Percentiles rank a stretch among this genome's conserved stretches.
Conservation (phyloP, 2,113 vertebrate species). For the Nycticorax nycticorax region DNA sequence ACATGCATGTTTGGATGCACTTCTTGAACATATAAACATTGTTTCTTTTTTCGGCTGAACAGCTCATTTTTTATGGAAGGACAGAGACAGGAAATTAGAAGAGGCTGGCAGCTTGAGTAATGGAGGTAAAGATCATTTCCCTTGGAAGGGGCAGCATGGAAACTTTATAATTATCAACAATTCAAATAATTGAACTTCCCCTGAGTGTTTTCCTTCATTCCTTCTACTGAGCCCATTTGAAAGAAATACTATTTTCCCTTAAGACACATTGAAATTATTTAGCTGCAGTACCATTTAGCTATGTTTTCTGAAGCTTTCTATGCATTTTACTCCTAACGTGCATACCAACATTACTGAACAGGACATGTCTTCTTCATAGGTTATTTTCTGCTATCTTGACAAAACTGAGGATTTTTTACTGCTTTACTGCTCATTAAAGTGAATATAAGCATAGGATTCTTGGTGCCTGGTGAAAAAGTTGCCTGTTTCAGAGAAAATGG, state of each 20-base stretch:
- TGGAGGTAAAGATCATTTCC: not conserved
- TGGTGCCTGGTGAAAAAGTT: fast-evolving
- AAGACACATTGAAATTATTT: not conserved
- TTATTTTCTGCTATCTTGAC: not conserved
- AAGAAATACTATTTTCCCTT: not conserved
- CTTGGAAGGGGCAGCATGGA: not conserved
- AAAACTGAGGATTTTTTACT: fast-evolving
- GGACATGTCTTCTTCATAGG: not conserved
- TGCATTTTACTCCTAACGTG: not conserved
- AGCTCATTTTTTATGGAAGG: not conserved
- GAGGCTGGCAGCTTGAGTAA: not conserved
- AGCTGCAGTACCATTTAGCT: not conserved
- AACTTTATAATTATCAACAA: not conserved
- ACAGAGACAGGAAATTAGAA: not conserved
- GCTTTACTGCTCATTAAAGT: not conserved
- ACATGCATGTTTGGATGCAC: not conserved
- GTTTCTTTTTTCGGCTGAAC: not conserved
- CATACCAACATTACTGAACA: not conserved
- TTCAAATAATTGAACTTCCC: not conserved
- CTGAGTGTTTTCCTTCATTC: not conserved
- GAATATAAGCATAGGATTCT: not conserved
- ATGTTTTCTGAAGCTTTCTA: not conserved
- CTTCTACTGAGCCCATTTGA: not conserved
- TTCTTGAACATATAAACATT: not conserved
- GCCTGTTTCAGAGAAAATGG: not conserved